Conservation (phyloP, 2,797 vertebrate genomes). For the Sphaeramia orbicularis region DNA sequence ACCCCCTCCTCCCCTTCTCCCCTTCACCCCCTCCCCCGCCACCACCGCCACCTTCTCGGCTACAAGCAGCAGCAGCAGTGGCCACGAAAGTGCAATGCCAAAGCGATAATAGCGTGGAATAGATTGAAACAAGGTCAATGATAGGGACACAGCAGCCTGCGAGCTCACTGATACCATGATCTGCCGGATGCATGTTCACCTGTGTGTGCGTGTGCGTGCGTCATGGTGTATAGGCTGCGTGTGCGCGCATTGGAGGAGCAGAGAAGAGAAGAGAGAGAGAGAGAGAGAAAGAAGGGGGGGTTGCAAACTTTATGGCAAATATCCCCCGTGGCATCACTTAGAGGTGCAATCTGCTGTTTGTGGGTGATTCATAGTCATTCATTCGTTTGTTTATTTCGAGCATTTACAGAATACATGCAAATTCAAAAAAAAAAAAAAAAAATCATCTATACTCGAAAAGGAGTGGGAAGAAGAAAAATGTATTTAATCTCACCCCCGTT, state of each 20-base stretch:
- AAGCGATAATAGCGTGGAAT: constrained; percentile 39
- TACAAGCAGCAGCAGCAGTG: constrained; percentile 20
- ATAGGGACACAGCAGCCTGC: constrained; percentile 21
- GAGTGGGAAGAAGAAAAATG: too few relatives aligned
- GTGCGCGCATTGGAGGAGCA: neutral
- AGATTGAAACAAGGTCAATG: constrained; percentile 57
- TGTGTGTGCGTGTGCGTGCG: constrained; percentile 29
- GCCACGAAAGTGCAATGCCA: constrained; percentile 42
- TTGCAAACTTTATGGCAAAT: constrained; percentile 50
- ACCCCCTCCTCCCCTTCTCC: neutral
- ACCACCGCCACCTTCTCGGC: neutral
- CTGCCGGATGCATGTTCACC: constrained; percentile 48
- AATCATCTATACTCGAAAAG: too few relatives aligned
- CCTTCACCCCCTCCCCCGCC: neutral
- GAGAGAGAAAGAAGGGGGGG: neutral
- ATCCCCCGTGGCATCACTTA: constrained; percentile 24
- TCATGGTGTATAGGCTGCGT: neutral
- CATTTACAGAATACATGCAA: too few relatives aligned
- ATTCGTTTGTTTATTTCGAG: too few relatives aligned
- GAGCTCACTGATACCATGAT: constrained; percentile 23
- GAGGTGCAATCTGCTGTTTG: neutral
- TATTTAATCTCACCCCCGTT: too few relatives aligned
- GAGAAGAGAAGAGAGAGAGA: neutral
- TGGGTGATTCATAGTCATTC: neutral
- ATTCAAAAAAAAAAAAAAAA: too few relatives aligned